A percentile compares a stretch with the other conserved stretches of the same genome.
Evolutionary conservation across 2,888 invertebrate genomes (phyloP).

Genomic region (Suillia variegata): DNA sequence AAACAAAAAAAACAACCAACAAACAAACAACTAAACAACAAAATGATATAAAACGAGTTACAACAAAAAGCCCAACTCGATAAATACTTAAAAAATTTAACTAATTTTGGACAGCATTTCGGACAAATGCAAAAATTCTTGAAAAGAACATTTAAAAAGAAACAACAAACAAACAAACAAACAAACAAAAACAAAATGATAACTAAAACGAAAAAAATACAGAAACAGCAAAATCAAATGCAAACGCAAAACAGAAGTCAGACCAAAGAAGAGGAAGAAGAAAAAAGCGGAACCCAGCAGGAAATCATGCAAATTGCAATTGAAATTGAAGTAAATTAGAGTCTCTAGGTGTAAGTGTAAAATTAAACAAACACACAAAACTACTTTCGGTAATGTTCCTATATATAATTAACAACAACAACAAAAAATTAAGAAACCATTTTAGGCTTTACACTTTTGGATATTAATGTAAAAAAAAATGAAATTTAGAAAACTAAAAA

Average conservation of each 20-base stretch:
- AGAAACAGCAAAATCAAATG: slow-evolving; percentile 19
- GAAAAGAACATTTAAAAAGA: slow-evolving; percentile 13
- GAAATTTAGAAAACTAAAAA: slow-evolving; percentile 21
- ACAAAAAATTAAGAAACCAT: slow-evolving; percentile 33
- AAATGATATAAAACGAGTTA: slow-evolving; percentile 15
- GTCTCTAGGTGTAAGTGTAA: slow-evolving; percentile 55
- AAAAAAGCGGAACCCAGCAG: slow-evolving; percentile 21
- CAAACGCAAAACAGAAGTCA: slow-evolving; percentile 27
- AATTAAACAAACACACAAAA: slow-evolving; percentile 41
- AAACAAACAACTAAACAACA: slow-evolving; percentile 25
- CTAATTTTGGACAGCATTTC: slow-evolving; percentile 43
- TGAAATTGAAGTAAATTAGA: slow-evolving; percentile 31
- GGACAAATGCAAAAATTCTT: slow-evolving; percentile 29
- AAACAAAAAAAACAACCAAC: slow-evolving; percentile 12
- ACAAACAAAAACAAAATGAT: slow-evolving; percentile 24
- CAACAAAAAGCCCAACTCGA: slow-evolving; percentile 32
- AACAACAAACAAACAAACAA: slow-evolving; percentile 27
- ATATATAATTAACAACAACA: slow-evolving; percentile 47
- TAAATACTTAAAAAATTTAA: slow-evolving; percentile 29
- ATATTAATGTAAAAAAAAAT: background rate
- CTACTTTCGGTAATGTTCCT: slow-evolving; percentile 61
- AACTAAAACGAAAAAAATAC: slow-evolving; percentile 25
- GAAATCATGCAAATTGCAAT: slow-evolving; percentile 21
- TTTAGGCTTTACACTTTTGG: slow-evolving; percentile 47
- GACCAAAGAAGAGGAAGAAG: no score